Conservation (phyloP, 1,140 invertebrate species). For the Delia radicum region DNA sequence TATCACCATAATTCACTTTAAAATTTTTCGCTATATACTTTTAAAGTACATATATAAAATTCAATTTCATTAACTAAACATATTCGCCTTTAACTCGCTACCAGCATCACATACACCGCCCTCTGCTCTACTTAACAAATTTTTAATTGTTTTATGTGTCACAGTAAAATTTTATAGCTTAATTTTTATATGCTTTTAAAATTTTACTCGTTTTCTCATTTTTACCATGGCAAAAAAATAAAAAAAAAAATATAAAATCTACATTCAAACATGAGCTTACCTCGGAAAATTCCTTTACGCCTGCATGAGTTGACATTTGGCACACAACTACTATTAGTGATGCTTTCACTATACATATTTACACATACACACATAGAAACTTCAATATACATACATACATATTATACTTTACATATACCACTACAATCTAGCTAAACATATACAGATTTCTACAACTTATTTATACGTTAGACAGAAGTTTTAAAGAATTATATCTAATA, state of each 20-base stretch:
- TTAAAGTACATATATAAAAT: too few relatives aligned
- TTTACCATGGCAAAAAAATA: neutral
- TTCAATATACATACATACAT: neutral
- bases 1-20: too few relatives aligned
- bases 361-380: neutral
- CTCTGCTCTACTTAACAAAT: neutral
- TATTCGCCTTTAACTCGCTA: too few relatives aligned
- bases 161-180: neutral
- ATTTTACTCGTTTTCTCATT: neutral
- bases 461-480: too few relatives aligned
- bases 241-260: conserved; percentile 5
- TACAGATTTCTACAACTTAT: too few relatives aligned
- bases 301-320: conserved; percentile 20
- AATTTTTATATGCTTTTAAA: neutral
- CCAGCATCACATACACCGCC: too few relatives aligned
- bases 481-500: too few relatives aligned
- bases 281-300: conserved; percentile 7
- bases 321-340: conserved; percentile 9
- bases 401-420: too few relatives aligned
- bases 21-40: too few relatives aligned
- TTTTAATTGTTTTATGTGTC: conserved; percentile 16
- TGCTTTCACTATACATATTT: neutral
- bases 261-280: neutral
- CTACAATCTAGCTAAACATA: too few relatives aligned
- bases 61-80: neutral